Evolutionary conservation across 2,888 invertebrate species (phyloP).

Genomic region (Lymantria dispar): DNA sequence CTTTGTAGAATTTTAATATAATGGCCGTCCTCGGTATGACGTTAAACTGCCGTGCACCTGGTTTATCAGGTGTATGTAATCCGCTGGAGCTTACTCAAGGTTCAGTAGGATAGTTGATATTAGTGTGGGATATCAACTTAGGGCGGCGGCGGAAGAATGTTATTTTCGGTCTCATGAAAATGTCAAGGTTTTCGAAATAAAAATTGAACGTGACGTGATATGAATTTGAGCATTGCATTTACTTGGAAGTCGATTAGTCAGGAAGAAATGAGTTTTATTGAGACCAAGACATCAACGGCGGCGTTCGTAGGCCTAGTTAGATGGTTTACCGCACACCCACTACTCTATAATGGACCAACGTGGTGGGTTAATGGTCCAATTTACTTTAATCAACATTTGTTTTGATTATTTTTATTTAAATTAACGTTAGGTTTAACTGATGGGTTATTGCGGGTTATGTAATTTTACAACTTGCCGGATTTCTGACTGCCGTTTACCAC

Average conservation of each 20-base stretch:
- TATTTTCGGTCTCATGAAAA: neutral
- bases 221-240: no score
- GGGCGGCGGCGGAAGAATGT: slow-evolving; percentile 6
- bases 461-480: no score
- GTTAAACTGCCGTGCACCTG: slow-evolving; percentile 5
- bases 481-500: no score
- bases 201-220: no score
- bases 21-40: slow-evolving; percentile 3
- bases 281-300: no score
- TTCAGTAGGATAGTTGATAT: slow-evolving; percentile 7
- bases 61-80: neutral
- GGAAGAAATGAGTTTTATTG: no score
- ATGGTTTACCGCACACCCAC: slow-evolving; percentile 3
- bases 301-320: slow-evolving; percentile 2
- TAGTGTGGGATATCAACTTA: slow-evolving; percentile 9
- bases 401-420: no score
- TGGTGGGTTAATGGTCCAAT: slow-evolving; percentile 1
- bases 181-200: no score
- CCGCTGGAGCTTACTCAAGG: neutral
- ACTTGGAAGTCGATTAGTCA: no score
- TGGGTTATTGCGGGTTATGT: no score
- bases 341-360: neutral
- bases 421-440: no score
- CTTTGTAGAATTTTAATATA: neutral
- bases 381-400: neutral